Percentiles rank a stretch among this genome's conserved stretches.
These are phyloP conservation scores for Ypsolopha scabrella DNA, from an alignment of 2,888 invertebrate genomes.

Conservation along the genomic window DNA sequence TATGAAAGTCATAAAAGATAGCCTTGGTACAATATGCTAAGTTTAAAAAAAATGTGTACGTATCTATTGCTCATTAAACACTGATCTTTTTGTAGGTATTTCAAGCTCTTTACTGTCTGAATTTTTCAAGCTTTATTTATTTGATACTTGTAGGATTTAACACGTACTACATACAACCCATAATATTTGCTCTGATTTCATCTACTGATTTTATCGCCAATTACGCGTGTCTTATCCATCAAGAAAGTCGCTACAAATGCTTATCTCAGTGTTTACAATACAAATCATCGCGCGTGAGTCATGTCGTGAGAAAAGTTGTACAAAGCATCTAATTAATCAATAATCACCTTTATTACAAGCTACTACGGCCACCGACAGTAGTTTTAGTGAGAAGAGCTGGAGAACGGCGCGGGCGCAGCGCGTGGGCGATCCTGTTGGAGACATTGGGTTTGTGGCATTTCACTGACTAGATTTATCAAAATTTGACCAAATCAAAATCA, in stretches of 20 bases:
- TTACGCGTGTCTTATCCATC: background rate
- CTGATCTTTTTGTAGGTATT: no score
- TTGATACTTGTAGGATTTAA: background rate
- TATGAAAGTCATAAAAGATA: background rate
- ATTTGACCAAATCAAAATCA: no score
- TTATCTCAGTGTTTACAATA: constrained; percentile 21
- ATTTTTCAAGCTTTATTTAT: no score
- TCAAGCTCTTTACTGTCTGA: no score
- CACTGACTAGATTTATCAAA: background rate
- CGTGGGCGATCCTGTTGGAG: constrained; percentile 51
- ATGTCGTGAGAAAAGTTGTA: constrained; percentile 34
- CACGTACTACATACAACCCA: background rate
- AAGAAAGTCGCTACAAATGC: constrained; percentile 6
- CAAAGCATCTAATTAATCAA: constrained; percentile 1
- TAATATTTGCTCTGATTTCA: background rate
- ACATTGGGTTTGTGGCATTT: constrained; percentile 18
- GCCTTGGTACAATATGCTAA: background rate
- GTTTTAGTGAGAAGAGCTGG: constrained; percentile 27
- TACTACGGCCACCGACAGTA: background rate
- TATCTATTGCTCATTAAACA: no score
- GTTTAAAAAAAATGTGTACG: no score
- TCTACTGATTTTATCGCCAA: no score
- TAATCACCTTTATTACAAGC: no score
- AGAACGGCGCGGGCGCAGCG: constrained; percentile 18
- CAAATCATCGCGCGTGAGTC: constrained; percentile 42